Evolutionary conservation across 2,888 invertebrate genomes (phyloP).

Genomic region (Hydraecia micacea): DNA sequence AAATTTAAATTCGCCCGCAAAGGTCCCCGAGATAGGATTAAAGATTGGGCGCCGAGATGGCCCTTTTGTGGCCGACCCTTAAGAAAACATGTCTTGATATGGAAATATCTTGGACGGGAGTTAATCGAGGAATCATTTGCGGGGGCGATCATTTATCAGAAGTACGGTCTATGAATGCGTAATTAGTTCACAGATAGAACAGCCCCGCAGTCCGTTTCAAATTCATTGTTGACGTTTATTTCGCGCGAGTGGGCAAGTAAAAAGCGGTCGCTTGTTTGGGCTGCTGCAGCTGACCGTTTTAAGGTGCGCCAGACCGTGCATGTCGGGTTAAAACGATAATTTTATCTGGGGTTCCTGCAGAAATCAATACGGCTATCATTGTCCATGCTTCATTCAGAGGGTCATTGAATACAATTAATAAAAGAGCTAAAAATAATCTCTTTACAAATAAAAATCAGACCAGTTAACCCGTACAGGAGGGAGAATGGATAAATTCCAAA

Average conservation of each 20-base stretch:
- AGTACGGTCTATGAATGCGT: slow-evolving; percentile 85
- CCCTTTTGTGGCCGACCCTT: slow-evolving; percentile 90
- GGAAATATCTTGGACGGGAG: slow-evolving; percentile 88
- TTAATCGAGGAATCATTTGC: slow-evolving; percentile 89
- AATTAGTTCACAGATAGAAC: slow-evolving; percentile 81
- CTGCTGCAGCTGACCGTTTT: slow-evolving; percentile 82
- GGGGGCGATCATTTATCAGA: slow-evolving; percentile 86
- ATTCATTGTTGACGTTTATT: slow-evolving; percentile 83
- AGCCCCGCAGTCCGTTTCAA: slow-evolving; percentile 71
- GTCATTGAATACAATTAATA: slow-evolving; percentile 36
- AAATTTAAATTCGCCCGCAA: slow-evolving; percentile 91
- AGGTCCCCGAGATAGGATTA: slow-evolving; percentile 90
- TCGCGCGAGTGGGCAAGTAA: slow-evolving; percentile 82
- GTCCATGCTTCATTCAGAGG: slow-evolving; percentile 53
- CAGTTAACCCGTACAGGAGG: slow-evolving; percentile 4
- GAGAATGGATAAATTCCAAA: slow-evolving; percentile 47
- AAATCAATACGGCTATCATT: slow-evolving; percentile 76
- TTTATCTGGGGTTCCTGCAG: slow-evolving; percentile 77
- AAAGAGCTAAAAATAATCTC: slow-evolving; percentile 38
- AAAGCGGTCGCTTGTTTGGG: slow-evolving; percentile 80
- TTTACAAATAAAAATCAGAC: slow-evolving; percentile 20
- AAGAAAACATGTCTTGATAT: slow-evolving; percentile 91
- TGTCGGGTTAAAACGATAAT: slow-evolving; percentile 86
- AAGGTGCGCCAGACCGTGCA: slow-evolving; percentile 82
- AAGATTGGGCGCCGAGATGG: slow-evolving; percentile 90